A percentile compares a stretch with the other conserved stretches of the same genome.
Evolutionary conservation across 2,113 vertebrate species (phyloP).

Genomic region (Porphyrio hochstetteri): DNA sequence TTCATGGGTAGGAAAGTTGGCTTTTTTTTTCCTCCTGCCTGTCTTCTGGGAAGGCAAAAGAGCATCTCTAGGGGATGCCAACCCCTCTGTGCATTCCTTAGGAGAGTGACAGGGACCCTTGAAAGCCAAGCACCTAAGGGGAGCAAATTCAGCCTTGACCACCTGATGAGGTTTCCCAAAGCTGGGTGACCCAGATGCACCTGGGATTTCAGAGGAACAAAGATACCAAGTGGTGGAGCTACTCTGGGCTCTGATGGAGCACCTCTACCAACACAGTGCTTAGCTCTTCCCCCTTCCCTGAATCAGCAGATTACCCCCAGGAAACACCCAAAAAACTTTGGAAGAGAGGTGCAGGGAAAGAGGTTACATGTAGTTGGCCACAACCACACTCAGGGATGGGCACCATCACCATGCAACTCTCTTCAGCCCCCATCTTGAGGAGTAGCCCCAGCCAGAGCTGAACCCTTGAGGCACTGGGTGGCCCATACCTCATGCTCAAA

Average conservation of each 20-base stretch:
- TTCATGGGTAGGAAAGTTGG: not conserved
- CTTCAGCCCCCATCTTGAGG: not conserved
- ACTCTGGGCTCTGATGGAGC: not conserved
- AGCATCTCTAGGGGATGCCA: not conserved
- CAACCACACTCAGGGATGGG: fast-evolving
- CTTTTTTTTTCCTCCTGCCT: not conserved
- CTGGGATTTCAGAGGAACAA: not conserved
- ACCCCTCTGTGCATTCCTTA: not conserved
- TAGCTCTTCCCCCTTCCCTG: not conserved
- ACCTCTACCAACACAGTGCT: not conserved
- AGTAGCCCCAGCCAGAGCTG: not conserved
- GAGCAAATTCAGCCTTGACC: not conserved
- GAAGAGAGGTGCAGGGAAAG: not conserved
- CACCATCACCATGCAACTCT: not conserved
- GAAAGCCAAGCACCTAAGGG: not conserved
- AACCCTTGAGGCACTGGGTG: not conserved
- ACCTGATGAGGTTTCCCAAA: not conserved
- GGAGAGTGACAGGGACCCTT: not conserved
- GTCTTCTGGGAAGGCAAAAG: not conserved
- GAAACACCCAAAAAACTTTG: not conserved
- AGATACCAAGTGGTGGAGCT: not conserved
- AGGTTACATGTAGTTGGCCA: not conserved
- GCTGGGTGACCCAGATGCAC: not conserved
- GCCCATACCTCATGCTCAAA: not conserved
- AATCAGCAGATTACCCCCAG: not conserved